Conservation (phyloP, 1,140 invertebrate species). For the Plodia interpunctella region DNA sequence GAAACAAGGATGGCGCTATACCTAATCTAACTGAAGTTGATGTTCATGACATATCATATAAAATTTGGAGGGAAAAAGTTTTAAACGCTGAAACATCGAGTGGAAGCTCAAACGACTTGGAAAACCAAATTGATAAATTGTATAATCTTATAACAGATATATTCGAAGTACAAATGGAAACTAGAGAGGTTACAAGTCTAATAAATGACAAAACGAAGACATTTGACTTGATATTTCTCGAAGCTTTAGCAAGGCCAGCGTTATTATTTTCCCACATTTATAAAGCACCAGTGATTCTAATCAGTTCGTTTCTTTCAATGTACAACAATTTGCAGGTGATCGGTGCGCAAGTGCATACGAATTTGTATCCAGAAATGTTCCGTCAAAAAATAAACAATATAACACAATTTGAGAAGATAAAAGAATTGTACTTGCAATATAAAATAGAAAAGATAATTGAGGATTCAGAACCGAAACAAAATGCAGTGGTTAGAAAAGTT, state of each 20-base stretch:
- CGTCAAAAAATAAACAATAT: slow-evolving; percentile 13
- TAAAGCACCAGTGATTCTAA: slow-evolving; percentile 37
- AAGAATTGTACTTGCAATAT: slow-evolving; percentile 18
- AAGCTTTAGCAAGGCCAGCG: slow-evolving; percentile 21
- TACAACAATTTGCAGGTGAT: slow-evolving; percentile 17
- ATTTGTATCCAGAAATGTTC: slow-evolving; percentile 29
- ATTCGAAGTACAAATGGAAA: slow-evolving; percentile 26
- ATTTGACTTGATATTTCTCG: slow-evolving; percentile 41
- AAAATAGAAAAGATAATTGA: slow-evolving; percentile 6
- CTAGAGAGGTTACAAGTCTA: slow-evolving; percentile 25
- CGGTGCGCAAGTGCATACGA: slow-evolving; percentile 29
- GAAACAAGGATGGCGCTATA: slow-evolving; percentile 26
- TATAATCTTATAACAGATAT: slow-evolving; percentile 5
- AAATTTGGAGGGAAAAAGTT: slow-evolving; percentile 18
- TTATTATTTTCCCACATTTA: slow-evolving; percentile 31
- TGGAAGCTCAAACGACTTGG: slow-evolving; percentile 8
- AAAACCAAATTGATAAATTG: neutral
- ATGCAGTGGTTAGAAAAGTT: slow-evolving; percentile 29
- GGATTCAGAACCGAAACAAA: slow-evolving; percentile 5
- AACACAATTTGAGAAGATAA: slow-evolving; percentile 26
- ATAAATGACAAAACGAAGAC: slow-evolving; percentile 22
- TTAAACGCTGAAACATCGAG: slow-evolving; percentile 5
- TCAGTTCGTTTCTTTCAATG: slow-evolving; percentile 35
- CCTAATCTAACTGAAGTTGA: slow-evolving; percentile 35
- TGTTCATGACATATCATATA: slow-evolving; percentile 29